These are phyloP conservation scores for Melolontha melolontha DNA, from an alignment of 2,888 invertebrate genomes.

Conservation along the genomic window DNA sequence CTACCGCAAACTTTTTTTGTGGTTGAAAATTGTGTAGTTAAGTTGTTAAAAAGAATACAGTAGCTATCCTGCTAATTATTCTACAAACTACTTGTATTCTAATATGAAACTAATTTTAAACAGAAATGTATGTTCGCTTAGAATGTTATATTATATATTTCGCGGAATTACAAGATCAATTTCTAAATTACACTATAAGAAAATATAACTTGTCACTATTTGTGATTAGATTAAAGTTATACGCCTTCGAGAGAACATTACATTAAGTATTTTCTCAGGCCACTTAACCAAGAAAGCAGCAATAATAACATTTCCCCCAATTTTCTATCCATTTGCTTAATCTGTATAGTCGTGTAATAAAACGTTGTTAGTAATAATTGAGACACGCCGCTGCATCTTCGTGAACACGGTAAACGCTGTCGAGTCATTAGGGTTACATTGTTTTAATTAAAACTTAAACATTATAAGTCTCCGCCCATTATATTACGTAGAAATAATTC, in stretches of 20 bases:
- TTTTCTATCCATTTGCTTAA: slow-evolving; percentile 30
- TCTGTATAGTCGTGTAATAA: background rate
- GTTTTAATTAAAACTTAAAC: slow-evolving; percentile 33
- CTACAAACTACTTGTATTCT: too few relatives aligned
- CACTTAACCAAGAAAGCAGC: background rate
- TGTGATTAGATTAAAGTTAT: slow-evolving; percentile 2
- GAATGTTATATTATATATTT: too few relatives aligned
- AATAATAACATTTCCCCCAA: slow-evolving; percentile 6
- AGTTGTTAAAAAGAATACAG: too few relatives aligned
- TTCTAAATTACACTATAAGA: background rate
- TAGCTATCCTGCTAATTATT: too few relatives aligned
- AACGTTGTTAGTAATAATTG: slow-evolving; percentile 23
- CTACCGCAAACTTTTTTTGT: too few relatives aligned
- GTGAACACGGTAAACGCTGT: slow-evolving; percentile 11
- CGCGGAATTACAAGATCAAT: too few relatives aligned
- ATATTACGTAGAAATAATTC: background rate
- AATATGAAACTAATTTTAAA: too few relatives aligned
- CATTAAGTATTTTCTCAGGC: slow-evolving; percentile 8
- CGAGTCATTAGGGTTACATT: slow-evolving; percentile 13
- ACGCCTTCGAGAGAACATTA: background rate
- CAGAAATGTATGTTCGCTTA: too few relatives aligned
- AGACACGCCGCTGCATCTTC: background rate
- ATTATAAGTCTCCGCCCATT: slow-evolving; percentile 10
- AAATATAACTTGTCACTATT: slow-evolving; percentile 29
- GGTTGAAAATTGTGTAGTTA: too few relatives aligned